Evolutionary conservation across 2,113 vertebrate species (phyloP).

Genomic region (Ophiodon elongatus): DNA sequence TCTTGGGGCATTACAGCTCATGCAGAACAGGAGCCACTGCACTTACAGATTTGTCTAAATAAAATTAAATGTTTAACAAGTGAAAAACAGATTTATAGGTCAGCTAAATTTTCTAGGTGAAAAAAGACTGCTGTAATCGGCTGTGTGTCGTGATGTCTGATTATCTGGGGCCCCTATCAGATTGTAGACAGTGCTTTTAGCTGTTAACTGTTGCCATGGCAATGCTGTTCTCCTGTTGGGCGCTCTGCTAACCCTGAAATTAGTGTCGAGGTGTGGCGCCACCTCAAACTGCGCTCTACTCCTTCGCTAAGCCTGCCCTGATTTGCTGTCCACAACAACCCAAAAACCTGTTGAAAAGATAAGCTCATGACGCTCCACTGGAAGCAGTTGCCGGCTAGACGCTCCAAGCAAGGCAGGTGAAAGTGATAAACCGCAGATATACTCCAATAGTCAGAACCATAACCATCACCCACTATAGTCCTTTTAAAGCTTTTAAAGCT

Average conservation of each 20-base stretch:
- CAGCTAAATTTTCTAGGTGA: slow-evolving; percentile 41
- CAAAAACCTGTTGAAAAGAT: slow-evolving; percentile 76
- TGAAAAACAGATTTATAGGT: slow-evolving; percentile 47
- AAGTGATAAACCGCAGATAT: slow-evolving; percentile 72
- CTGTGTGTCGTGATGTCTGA: slow-evolving; percentile 70
- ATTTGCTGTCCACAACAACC: slow-evolving; percentile 68
- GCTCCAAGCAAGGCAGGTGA: slow-evolving; percentile 54
- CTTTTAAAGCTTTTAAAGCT: slow-evolving; percentile 70
- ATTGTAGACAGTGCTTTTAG: slow-evolving; percentile 78
- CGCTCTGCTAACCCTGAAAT: slow-evolving; percentile 86
- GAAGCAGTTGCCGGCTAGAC: slow-evolving; percentile 42
- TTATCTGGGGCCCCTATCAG: slow-evolving; percentile 75
- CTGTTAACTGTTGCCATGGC: slow-evolving; percentile 83
- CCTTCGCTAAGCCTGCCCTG: slow-evolving; percentile 59
- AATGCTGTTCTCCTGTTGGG: slow-evolving; percentile 80
- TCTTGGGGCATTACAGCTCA: neutral
- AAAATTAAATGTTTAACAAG: slow-evolving; percentile 34
- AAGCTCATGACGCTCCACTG: slow-evolving; percentile 63
- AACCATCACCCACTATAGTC: slow-evolving; percentile 60
- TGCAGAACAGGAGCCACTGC: neutral
- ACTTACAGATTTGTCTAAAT: slow-evolving; percentile 9
- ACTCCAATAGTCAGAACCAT: slow-evolving; percentile 57
- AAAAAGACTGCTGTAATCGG: slow-evolving; percentile 61
- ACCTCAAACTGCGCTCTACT: slow-evolving; percentile 80
- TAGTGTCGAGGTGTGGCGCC: slow-evolving; percentile 84